Base-by-base conservation (phyloP, 2,797 vertebrate genomes). In the Cottoperca gobio region DNA sequence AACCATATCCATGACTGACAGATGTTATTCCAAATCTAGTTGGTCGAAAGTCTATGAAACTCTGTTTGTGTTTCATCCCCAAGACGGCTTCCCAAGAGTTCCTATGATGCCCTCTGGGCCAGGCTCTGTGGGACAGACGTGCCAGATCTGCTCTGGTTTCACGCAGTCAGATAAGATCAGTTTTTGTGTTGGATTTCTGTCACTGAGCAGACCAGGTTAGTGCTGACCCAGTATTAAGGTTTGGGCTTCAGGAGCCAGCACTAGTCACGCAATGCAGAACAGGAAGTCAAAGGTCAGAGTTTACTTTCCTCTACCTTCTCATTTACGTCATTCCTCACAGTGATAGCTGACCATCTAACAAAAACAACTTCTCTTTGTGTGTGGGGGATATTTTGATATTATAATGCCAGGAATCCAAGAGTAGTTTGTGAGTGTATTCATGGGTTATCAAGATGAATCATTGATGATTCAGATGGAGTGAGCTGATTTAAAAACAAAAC, bases 111-210 rank as follows among this genome's bases (percentile, higher is more conserved):
- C 87, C 86, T 88, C 74, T 82, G 86, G 83, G 87, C 77, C 53
- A 28, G 58, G 68, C 82, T 86, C 86, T 62, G 73, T 87, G 72
- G 89, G 86, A 89, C 74, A 70, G 71, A 72, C 62, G 69, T 83
- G 72, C 85, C 68, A 68, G 79, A 77, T 77, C 87, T 77, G 80
- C 87, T 94, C 85, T 76, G 76, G 85, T 94, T 94, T 94, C 91
- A 79, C 19, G 40, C 69, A 55, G 39, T 28, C 68, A 89, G 93
- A 94, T 94, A 93, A 90, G 76, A 94, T 94, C 91, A 50, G 80
- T 69, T 79, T 84, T 75, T 91, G 82, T 85, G 81, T 81, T 84
- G 84, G 88, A 86, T 88, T 92, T 81, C 84, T 87, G 85, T 89
- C 80, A 76, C 78, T 75, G 87, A 88, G 73, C 66, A 76, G 81